Conservation (phyloP, 35 echinoderm and acorn worm species). For the Lytechinus variegatus region DNA sequence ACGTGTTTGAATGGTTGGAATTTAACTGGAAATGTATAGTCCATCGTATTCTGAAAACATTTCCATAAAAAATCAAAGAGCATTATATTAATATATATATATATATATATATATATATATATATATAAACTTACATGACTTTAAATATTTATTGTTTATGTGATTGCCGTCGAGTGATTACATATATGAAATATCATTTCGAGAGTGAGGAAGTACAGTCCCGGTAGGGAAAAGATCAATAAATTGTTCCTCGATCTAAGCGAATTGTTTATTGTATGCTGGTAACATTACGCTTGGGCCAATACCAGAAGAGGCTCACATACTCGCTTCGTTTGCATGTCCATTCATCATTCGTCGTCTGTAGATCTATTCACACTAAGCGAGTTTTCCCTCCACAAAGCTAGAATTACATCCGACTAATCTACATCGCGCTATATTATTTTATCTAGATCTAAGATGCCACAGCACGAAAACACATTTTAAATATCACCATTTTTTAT, state of each 20-base stretch:
- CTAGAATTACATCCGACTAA: no score
- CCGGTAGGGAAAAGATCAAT: background rate
- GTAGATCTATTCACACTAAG: no score
- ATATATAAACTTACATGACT: background rate
- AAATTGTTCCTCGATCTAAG: conserved; percentile 12
- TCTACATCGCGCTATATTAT: no score
- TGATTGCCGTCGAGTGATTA: background rate
- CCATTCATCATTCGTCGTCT: background rate
- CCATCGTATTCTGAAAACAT: background rate
- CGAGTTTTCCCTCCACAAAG: no score
- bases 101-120: no score
- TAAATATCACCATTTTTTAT: no score
- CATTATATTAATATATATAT: background rate
- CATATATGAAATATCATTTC: background rate
- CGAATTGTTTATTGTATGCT: background rate
- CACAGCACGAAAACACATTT: no score
- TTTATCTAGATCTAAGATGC: no score
- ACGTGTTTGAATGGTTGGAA: no score
- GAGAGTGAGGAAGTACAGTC: background rate
- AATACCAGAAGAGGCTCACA: background rate
- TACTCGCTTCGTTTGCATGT: background rate
- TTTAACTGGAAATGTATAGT: background rate
- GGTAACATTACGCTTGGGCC: background rate
- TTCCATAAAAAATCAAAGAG: background rate
- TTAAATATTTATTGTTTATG: background rate